Base-by-base conservation (phyloP, 37 sponge, comb jelly and placozoan genomes). In the Agelas oroides region DNA sequence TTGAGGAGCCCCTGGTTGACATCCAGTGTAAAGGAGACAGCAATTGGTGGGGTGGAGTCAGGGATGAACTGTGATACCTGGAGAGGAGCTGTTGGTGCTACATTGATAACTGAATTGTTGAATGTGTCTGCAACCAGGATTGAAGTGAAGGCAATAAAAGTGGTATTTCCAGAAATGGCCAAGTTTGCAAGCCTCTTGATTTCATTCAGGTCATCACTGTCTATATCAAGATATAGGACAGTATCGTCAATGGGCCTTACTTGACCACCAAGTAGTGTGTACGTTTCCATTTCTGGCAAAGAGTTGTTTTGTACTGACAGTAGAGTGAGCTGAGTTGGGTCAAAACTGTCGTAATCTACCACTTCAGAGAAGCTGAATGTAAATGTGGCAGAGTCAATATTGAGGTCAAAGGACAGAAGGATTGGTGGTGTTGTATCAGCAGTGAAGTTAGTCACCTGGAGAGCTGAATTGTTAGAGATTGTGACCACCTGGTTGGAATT, bases 281-380 rank as follows among this genome's bases (percentile, higher is more conserved):
- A 92, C 0, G 18, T 12, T 13, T 79, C 81, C 27, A 56, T 32
- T 24, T 31, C 52, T 39, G 62, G 32, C 2, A 24, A 16, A 18
- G 84, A 59, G 27, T 25, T 24, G 21, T 82, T 70, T 19, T 32
- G 0, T 28, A 78, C 27, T 34, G 84, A 73, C 27, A 85, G 84
- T 30, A 96, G 62, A 24, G 87, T 88, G 19, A 96, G 39, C 34
- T 84, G 56, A 58, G 83, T 62, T 32, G 85, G 55, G 31, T 82
- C 75, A 78, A 96, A 84, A 53, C 75, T 87, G 25, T 19, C 20
- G 53, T 84, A 86, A 70, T 88, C 84, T 24, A 96, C 68, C 25
- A 92, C 86, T 78, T 96, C 94, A 59, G 84, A 76, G 68, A 96
- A 96, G 20, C 15, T 69, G 60, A 96, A 80, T 0, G 80, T 88